Evolutionary conservation across 2,113 vertebrate species (phyloP), one percentile per base, ranked within the genome.

Genomic region (Furnarius figulus): DNA sequence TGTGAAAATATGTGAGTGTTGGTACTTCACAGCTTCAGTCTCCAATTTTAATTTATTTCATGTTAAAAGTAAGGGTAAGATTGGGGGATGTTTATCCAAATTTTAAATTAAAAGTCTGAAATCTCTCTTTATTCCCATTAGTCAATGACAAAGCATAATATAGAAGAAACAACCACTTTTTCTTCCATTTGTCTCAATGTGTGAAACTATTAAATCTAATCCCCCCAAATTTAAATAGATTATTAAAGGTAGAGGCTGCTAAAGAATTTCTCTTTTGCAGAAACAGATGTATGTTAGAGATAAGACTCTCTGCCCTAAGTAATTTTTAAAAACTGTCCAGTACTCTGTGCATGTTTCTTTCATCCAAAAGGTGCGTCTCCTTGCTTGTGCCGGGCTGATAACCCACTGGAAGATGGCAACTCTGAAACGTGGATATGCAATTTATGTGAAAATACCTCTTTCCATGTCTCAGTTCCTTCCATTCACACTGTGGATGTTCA

Each of bases 1-100:
- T 89, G 85, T 86, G 80, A 94, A 86, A 81, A 79, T 86, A 59
- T 73, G 65, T 76, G 40, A 46, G 22, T 90, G 63, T 87, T 87
- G 17, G 22, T 92, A 62, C 52, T 92, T 87, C 67, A 75, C 68
- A 78, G 67, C 53, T 79, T 89, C 76, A 59, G 14, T 58, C 62
- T 90, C 56, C 52, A 55, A 55, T 53, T 85, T 35, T 53, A 15
- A 28, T 75, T 95, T 86, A n/a, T 91, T 94, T 87, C 5, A 63
- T 68, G 31, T 31, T 73, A 35, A 85, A 72, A 68, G 59, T 75
- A 75, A 85, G 66, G 2, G 5, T 53, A 72, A 86, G 24, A 14
- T 44, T 39, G 71, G 85, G 42, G 71, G 35, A 92, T n/a, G 46
- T 19, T 89, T 87, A 53, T 79, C 47, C 66, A 72, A 76, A 46